These are phyloP conservation scores for Actinia equina DNA, from an alignment of 64 coral and sea anemone genomes.

Conservation along the genomic window DNA sequence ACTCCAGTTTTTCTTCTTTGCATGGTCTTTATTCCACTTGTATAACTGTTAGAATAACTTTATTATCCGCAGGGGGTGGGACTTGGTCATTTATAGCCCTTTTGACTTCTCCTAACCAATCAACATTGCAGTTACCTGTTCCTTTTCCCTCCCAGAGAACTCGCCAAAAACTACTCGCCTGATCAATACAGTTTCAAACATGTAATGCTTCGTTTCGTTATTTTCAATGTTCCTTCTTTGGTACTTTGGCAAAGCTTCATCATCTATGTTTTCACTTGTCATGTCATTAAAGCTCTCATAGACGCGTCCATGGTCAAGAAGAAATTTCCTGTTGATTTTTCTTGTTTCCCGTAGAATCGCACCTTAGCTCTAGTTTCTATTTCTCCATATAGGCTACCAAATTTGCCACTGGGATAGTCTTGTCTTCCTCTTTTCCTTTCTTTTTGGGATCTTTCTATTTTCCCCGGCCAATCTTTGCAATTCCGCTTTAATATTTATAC, in stretches of 20 bases:
- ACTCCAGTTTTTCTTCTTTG: slow-evolving; percentile 40
- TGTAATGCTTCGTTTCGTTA: not conserved
- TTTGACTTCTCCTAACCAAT: not conserved
- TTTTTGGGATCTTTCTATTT: slow-evolving; percentile 51
- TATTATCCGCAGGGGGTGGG: not conserved
- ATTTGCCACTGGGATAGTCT: not conserved
- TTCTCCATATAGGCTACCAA: slow-evolving; percentile 22
- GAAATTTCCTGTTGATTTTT: not conserved
- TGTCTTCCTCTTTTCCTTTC: not conserved
- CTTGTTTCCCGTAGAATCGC: not conserved
- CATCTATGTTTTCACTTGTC: not conserved
- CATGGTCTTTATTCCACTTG: not conserved
- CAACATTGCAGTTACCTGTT: not conserved
- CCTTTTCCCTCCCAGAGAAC: not conserved
- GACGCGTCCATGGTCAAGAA: not conserved
- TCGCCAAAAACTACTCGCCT: slow-evolving; percentile 18
- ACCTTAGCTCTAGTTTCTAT: slow-evolving; percentile 11
- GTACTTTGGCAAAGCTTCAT: not conserved
- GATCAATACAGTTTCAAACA: slow-evolving; percentile 22
- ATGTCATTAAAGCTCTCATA: slow-evolving; percentile 7
- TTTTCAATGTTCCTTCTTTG: too few species aligned
- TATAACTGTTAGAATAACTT: not conserved
- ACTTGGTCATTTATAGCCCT: not conserved
- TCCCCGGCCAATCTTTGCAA: slow-evolving; percentile 13
- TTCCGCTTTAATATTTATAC: not conserved